These are phyloP conservation scores for Phocides pigmalion DNA, from an alignment of 1,140 invertebrate species.

Conservation along the genomic window DNA sequence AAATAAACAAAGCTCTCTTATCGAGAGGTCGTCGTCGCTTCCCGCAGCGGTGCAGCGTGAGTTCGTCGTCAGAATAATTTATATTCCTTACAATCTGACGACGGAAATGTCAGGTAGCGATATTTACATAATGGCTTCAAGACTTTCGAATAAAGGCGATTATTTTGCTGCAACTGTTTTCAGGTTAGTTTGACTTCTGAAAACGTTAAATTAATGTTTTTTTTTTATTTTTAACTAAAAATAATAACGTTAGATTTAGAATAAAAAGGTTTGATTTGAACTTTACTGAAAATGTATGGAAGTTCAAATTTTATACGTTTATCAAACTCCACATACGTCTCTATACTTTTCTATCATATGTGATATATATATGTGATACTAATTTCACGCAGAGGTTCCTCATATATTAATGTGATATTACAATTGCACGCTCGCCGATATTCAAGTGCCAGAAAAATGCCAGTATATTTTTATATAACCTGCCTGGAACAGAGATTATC, in stretches of 20 bases:
- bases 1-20: neutral
- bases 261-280: too few relatives aligned
- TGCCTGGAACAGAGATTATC: slow-evolving; percentile 17
- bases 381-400: slow-evolving; percentile 11
- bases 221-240: too few relatives aligned
- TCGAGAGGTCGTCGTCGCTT: neutral
- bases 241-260: too few relatives aligned
- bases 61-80: slow-evolving; percentile 20
- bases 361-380: too few relatives aligned
- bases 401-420: slow-evolving; percentile 8
- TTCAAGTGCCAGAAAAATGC: slow-evolving; percentile 15
- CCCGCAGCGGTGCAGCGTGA: neutral
- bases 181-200: neutral
- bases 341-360: too few relatives aligned
- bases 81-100: slow-evolving; percentile 19
- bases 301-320: too few relatives aligned
- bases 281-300: too few relatives aligned
- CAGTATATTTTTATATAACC: slow-evolving; percentile 12
- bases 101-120: slow-evolving; percentile 15
- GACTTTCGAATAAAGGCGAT: slow-evolving; percentile 11
- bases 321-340: too few relatives aligned
- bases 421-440: neutral
- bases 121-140: slow-evolving; percentile 25
- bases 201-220: too few relatives aligned
- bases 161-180: slow-evolving; percentile 8